These are phyloP conservation scores for Phrynocephalus forsythii DNA, from an alignment of 2,797 vertebrate genomes.

Conservation along the genomic window DNA sequence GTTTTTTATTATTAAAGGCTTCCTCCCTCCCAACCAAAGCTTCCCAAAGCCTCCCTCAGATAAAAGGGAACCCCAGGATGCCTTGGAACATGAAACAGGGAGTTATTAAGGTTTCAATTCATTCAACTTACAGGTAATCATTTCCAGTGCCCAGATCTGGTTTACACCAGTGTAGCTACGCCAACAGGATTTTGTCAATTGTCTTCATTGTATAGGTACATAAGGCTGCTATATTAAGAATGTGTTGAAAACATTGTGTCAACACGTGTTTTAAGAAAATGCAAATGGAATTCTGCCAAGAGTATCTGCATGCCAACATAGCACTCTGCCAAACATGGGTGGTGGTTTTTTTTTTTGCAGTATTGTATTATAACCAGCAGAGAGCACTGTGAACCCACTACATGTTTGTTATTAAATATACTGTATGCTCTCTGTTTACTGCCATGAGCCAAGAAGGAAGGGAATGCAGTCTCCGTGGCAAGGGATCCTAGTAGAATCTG, in stretches of 20 bases:
- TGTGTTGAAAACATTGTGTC: background rate
- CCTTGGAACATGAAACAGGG: no score
- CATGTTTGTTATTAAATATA: background rate
- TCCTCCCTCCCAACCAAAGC: no score
- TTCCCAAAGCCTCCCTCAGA: no score
- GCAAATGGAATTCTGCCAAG: background rate
- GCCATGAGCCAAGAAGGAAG: background rate
- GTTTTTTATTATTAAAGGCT: no score
- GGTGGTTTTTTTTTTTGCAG: conserved; percentile 1
- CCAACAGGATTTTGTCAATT: no score
- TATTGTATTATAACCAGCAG: conserved; percentile 64
- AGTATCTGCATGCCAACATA: background rate
- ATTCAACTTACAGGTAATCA: no score
- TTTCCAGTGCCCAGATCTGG: no score
- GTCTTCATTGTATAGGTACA: conserved; percentile 5
- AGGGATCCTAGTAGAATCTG: rapidly evolving
- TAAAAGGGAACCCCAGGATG: no score
- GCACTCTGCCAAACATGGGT: background rate
- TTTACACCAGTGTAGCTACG: no score
- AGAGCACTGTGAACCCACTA: conserved; percentile 68
- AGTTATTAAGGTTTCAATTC: no score
- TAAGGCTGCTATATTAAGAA: background rate
- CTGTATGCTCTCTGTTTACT: background rate
- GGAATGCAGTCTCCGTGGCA: background rate
- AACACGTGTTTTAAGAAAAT: background rate